Conservation (phyloP, 2,797 vertebrate genomes). For the Menidia menidia region DNA sequence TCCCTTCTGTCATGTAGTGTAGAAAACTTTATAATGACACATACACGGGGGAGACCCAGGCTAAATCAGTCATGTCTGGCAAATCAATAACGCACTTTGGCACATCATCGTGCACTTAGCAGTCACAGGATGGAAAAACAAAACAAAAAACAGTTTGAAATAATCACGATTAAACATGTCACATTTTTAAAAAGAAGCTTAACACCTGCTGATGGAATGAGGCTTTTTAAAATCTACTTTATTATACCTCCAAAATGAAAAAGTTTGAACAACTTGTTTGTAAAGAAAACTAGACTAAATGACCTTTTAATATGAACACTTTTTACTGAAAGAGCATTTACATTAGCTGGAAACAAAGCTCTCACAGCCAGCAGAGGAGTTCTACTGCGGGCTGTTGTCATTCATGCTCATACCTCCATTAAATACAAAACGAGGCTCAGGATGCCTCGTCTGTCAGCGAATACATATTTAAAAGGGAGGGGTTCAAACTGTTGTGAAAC, state of each 20-base stretch:
- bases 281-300: no score
- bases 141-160: not conserved
- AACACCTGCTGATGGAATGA: not conserved
- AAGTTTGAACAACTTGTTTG: no score
- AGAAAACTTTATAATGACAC: slow-evolving; percentile 37
- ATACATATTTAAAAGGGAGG: slow-evolving; percentile 23
- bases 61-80: slow-evolving; percentile 3
- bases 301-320: not conserved
- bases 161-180: not conserved
- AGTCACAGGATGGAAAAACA: slow-evolving; percentile 7
- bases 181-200: not conserved
- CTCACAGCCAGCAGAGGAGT: slow-evolving; percentile 29
- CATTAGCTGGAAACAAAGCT: slow-evolving; percentile 5
- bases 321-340: slow-evolving; percentile 12
- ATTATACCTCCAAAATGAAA: not conserved
- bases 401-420: slow-evolving; percentile 35
- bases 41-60: not conserved
- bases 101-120: slow-evolving; percentile 11
- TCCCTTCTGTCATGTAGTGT: slow-evolving; percentile 58
- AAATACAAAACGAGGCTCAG: slow-evolving; percentile 35
- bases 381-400: slow-evolving; percentile 39
- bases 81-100: slow-evolving; percentile 3
- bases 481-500: slow-evolving; percentile 16
- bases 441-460: slow-evolving; percentile 29
- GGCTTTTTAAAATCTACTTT: not conserved